These are phyloP conservation scores for Cyphomyrus plagiostoma DNA, from an alignment of 2,113 vertebrate genomes.

Conservation along the genomic window DNA sequence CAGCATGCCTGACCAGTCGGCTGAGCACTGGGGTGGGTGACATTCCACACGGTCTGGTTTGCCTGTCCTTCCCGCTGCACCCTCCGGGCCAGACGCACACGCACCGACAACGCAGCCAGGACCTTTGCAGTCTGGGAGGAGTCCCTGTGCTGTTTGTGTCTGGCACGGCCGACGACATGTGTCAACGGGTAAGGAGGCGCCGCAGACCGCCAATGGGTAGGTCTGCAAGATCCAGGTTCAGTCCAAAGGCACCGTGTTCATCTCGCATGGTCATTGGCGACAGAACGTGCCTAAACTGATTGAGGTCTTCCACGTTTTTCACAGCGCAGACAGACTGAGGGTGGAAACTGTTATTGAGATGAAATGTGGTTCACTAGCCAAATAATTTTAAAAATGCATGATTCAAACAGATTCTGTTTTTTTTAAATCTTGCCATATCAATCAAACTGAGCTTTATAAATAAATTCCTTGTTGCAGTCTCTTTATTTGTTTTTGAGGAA, in stretches of 20 bases:
- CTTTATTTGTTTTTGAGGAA: not conserved
- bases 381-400: not conserved
- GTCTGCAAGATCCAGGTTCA: not conserved
- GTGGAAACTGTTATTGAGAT: not conserved
- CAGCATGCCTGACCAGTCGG: conserved; percentile 60
- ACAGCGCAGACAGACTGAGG: not conserved
- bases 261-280: not conserved
- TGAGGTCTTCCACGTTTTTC: not conserved
- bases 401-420: not conserved
- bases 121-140: conserved; percentile 62
- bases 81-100: conserved; percentile 69
- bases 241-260: not conserved
- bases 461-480: not conserved
- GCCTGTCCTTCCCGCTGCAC: conserved; percentile 84
- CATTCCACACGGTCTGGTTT: conserved; percentile 72
- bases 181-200: conserved; percentile 66
- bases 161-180: conserved; percentile 84
- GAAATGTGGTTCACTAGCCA: not conserved
- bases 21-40: conserved; percentile 43
- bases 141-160: conserved; percentile 81
- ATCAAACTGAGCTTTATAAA: not conserved
- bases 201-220: not conserved
- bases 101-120: conserved; percentile 71
- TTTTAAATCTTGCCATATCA: not conserved
- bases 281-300: not conserved